Percentiles rank a stretch among this genome's conserved stretches.
phyloP scores from a whole-genome alignment of 2,888 invertebrate species.

The Orthonevra nobilis region DNA sequence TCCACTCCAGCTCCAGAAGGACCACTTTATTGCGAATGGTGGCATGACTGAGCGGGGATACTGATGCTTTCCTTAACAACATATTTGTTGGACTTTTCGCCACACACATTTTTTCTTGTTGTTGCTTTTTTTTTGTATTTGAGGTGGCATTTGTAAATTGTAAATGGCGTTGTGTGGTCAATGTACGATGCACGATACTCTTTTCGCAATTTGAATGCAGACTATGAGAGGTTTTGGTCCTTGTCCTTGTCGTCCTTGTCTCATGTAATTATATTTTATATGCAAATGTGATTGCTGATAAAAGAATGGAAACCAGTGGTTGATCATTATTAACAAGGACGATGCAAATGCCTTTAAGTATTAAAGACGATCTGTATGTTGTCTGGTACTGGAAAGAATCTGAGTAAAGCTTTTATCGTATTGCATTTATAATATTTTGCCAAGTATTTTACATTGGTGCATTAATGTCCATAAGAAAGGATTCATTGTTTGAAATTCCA shows the following conservation, averaged over 20 bases:
- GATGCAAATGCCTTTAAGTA: too few relatives aligned
- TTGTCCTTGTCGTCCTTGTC: slow-evolving; percentile 48
- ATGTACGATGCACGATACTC: slow-evolving; percentile 53
- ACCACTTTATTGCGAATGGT: slow-evolving; percentile 39
- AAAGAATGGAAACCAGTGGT: too few relatives aligned
- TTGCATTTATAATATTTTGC: too few relatives aligned
- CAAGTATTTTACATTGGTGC: too few relatives aligned
- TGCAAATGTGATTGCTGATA: slow-evolving; percentile 64
- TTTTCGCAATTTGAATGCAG: slow-evolving; percentile 49
- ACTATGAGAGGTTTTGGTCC: slow-evolving; percentile 23
- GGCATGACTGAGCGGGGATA: not conserved
- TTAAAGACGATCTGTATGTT: too few relatives aligned
- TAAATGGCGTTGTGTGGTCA: slow-evolving; percentile 65
- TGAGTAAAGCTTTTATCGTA: too few relatives aligned
- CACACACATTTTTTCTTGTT: slow-evolving; percentile 9
- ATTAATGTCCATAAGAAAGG: too few relatives aligned
- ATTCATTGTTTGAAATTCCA: too few relatives aligned
- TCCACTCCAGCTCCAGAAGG: slow-evolving; percentile 51
- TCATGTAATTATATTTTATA: slow-evolving; percentile 64
- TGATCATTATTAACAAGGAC: too few relatives aligned
- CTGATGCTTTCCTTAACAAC: slow-evolving; percentile 44
- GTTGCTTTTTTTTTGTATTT: too few relatives aligned
- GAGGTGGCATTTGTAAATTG: slow-evolving; percentile 48
- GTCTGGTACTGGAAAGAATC: too few relatives aligned
- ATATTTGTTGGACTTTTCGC: slow-evolving; percentile 45